Base-by-base conservation (phyloP, 2,113 vertebrate species). In the Paraplagusia blochii region DNA sequence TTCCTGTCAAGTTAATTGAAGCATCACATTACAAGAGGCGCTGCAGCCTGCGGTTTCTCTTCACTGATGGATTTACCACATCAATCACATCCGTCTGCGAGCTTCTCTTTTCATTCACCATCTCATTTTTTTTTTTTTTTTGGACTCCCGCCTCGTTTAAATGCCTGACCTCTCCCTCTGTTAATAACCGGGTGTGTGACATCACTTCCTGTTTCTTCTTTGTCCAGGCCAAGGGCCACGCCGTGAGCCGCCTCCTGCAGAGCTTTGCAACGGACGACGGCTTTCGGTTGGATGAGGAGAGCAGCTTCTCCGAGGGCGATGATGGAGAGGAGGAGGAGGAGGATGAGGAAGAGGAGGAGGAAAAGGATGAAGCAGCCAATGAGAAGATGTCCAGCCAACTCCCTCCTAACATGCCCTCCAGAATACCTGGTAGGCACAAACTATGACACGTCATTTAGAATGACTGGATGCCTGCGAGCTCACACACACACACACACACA, bases 221-320 rank as follows among this genome's bases (percentile, higher is more conserved):
- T 19, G 44, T 65, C 44, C 71, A 90, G 87, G 77, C 72, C 54
- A 94, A 94, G 81, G 94, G 94, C 57, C 92, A 91, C 7, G 95
- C 93, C 0, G 93, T 98, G 55, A 97, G 93, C 77, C 92, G 91
- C 11, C 90, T 98, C 64, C 89, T 98, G 81, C 92, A 95, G 85
- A 96, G 93, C 88, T 96, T 98, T 19, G 81, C 94, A 0, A 91
- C 92, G 8, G 93, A 98, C 16, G 93, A 93, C 0, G 92, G 92
- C 81, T 97, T 98, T 4, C 89, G 82, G 42, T 90, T 98, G 15
- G 93, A 93, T 0, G 92, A 93, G 47, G 93, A 94, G 70, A 95
- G 93, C 91, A 96, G 94, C 85, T 96, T 96, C 76, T 97, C 95
- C 0, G 95, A 96, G 55, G 92, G 90, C 12, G 94, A 94, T 5